Evolutionary conservation across 2,797 vertebrate species (phyloP).

Genomic region (Antennarius maculatus): DNA sequence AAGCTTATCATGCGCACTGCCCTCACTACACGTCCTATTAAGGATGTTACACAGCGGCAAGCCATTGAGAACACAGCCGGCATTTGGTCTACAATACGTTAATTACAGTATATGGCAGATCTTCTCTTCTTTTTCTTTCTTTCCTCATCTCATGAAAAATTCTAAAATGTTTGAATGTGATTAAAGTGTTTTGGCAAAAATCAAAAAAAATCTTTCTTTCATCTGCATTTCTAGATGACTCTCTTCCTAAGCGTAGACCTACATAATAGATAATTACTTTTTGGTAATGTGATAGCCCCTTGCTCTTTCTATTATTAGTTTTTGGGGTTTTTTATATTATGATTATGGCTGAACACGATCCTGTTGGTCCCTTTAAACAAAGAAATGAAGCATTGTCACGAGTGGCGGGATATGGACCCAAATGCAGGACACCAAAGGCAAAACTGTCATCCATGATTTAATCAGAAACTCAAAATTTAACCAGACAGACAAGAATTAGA

Average conservation of each 20-base stretch:
- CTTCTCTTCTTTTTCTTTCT: background rate
- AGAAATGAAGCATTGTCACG: slow-evolving; percentile 37
- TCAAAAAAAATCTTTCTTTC: too few relatives aligned
- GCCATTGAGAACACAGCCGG: slow-evolving; percentile 1
- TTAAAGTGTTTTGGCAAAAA: too few relatives aligned
- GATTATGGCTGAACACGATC: slow-evolving; percentile 17
- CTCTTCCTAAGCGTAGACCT: background rate
- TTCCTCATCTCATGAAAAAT: too few relatives aligned
- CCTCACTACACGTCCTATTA: background rate
- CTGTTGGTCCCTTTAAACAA: slow-evolving; percentile 15
- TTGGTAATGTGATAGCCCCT: slow-evolving; percentile 6
- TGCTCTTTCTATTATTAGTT: background rate
- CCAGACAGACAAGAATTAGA: too few relatives aligned
- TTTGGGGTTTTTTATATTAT: background rate
- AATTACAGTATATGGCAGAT: background rate
- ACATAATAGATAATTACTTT: slow-evolving; percentile 13
- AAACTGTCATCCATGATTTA: too few relatives aligned
- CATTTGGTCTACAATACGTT: slow-evolving; percentile 8
- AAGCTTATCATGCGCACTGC: slow-evolving; percentile 4
- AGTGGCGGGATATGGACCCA: too few relatives aligned
- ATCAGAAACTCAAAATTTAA: too few relatives aligned
- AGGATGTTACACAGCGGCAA: slow-evolving; percentile 22
- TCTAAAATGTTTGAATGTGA: too few relatives aligned
- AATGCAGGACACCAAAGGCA: too few relatives aligned
- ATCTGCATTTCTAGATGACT: background rate